Base-by-base conservation (phyloP, 2,888 invertebrate genomes). In the Platycheirus rosarum region DNA sequence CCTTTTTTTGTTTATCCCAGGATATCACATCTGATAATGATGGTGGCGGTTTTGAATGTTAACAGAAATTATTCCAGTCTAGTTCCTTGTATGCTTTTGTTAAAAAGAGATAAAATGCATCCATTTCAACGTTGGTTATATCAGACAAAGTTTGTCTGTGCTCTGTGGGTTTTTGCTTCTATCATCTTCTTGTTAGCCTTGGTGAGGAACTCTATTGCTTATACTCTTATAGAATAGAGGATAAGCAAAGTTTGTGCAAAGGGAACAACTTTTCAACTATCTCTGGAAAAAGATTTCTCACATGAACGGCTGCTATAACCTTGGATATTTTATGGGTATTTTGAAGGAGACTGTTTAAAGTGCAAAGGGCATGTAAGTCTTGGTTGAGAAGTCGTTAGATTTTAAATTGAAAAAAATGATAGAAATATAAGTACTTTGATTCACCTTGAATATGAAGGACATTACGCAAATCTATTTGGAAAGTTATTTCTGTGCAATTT, bases 21-120 rank as follows among this genome's bases (percentile, higher is more conserved):
- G 29, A 73, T 55, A 73, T 73, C 32, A 29, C 18, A 37, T 29
- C 37, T 44, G 46, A 48, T 65, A 73, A 65, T 73, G 63, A 73
- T 73, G 63, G 26, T 73, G 55, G 55, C 55, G 65, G 42, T 37
- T 63, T 65, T n/a, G 18, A 55, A 55, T 65, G 73, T 55, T 63
- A 53, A 16, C 37, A 37, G 11, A 44, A 44, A 53, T 71, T 63
- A 63, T 71, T 63, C 35, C 62, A 62, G 62, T 71, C 62, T 55
- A 49, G 57, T 48, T 69, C 26, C 23, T 48, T 57, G 46, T 13
- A 37, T 48, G 26, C 1, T n/a, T 16, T 5, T 8, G 2, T 8
- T 2, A 4, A 4, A 6, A 55, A 23, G n/a, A n/a, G n/a, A n/a
- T n/a, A 55, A 57, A 20, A 37, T 16, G 35, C 35, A 35, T 23